Conservation (phyloP, 2,113 vertebrate genomes). For the Labeo rohita region DNA sequence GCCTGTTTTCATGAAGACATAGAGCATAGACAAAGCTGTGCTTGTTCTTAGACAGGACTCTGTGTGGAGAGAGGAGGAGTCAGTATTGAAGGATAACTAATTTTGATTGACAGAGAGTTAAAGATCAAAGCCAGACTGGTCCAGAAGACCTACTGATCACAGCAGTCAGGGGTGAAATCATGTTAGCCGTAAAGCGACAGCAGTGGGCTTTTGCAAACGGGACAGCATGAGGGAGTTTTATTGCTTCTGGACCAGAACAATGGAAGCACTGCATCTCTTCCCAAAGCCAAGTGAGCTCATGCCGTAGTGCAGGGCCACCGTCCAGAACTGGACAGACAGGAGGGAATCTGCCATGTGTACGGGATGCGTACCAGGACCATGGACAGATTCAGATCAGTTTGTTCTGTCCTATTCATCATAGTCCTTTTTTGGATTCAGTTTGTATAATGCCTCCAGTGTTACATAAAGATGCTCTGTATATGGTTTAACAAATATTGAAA, state of each 20-base stretch:
- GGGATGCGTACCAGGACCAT: constrained; percentile 36
- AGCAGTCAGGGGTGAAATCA: constrained; percentile 61
- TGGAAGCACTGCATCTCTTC: constrained; percentile 40
- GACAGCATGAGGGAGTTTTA: constrained; percentile 55
- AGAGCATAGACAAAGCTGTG: constrained; percentile 54
- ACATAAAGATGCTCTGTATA: not conserved
- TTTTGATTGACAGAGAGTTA: constrained; percentile 66
- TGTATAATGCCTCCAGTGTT: constrained; percentile 15
- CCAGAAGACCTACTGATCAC: constrained; percentile 56
- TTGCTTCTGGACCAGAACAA: constrained; percentile 55
- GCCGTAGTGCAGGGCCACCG: constrained; percentile 25
- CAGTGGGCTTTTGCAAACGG: constrained; percentile 46
- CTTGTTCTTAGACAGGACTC: constrained; percentile 50
- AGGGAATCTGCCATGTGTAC: constrained; percentile 49
- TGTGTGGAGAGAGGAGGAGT: constrained; percentile 51
- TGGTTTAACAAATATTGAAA: not conserved
- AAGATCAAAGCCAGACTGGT: constrained; percentile 61
- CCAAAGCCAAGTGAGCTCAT: constrained; percentile 57
- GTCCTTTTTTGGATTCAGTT: constrained; percentile 40
- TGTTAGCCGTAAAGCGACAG: constrained; percentile 56
- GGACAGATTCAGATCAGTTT: constrained; percentile 33
- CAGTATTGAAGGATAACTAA: constrained; percentile 65
- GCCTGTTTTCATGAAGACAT: constrained; percentile 55
- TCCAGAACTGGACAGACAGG: constrained; percentile 51
- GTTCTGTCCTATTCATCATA: constrained; percentile 6